Base-by-base conservation (phyloP, 2,797 vertebrate species). In the Enteromius afrohamiltoni region DNA sequence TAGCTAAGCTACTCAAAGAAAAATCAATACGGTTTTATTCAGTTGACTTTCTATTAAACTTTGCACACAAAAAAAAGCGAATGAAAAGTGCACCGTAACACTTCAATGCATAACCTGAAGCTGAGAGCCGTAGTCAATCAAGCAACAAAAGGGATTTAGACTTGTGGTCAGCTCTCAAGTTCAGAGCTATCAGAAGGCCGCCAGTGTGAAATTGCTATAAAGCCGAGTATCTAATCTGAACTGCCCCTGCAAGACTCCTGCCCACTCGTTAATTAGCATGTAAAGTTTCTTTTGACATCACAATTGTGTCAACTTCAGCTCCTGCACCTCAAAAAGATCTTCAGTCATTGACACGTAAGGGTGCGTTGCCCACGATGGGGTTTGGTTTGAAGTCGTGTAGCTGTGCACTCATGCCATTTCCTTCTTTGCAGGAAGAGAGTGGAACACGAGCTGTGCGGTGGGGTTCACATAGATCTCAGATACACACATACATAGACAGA, bases 401-500 rank as follows among this genome's bases (percentile, higher is more conserved):
- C 17, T 62, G 2, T 47, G 23, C 65, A 69, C 49, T 77, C 4
- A 11, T 13, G 23, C 51, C 17, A 60, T 77, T 77, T 77, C 65
- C 64, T 83, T 70, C 40, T 60, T 21, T 8, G 10, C 74, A 77
- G 79, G 45, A 83, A 64, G 42, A 74, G 53, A 47, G 17, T 16
- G n/a, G 37, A 80, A 74, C 51, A 80, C 71, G 67, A 40, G 79
- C 37, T 10, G 26, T 34, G 73, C 47, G 82, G 64, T 60, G 40
- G 53, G 40, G 70, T 34, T 64, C 51, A 83, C 49, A 60, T 4
- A 77, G 80, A 75, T 76, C 60, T 76, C 71, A 76, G 80, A 82
- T 82, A 10, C 69, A 55, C 65, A 60, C n/a, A 68, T 55, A 65
- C n/a, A 10, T 3, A 23, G 1, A 67, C 80, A 82, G 21, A 79